Evolutionary conservation across 2,797 vertebrate genomes (phyloP).

Genomic region (Molothrus aeneus): DNA sequence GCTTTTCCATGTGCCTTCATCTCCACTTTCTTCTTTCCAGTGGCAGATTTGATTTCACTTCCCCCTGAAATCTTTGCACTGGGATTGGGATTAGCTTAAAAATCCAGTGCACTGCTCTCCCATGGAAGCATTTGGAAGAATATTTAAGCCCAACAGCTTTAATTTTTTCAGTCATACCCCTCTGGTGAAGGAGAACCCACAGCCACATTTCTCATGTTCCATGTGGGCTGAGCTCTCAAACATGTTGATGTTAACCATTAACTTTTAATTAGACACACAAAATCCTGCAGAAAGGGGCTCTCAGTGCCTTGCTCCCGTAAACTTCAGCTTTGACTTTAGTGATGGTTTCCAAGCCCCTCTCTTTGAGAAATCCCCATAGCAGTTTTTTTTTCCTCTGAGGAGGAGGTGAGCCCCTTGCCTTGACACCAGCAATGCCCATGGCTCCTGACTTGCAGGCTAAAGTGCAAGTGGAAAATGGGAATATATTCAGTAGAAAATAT

Average conservation of each 20-base stretch:
- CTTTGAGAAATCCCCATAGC: not conserved
- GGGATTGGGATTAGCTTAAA: not conserved
- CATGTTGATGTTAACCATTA: fast-evolving
- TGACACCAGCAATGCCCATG: fast-evolving
- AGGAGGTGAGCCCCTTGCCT: not conserved
- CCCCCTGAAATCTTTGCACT: not conserved
- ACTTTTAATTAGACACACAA: not conserved
- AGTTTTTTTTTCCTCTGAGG: not conserved
- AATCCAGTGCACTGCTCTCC: not conserved
- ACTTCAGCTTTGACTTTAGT: fast-evolving
- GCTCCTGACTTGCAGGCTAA: not conserved
- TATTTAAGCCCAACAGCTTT: not conserved
- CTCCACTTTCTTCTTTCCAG: not conserved
- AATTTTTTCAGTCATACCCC: not conserved
- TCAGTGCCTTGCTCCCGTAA: not conserved
- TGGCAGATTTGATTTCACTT: not conserved
- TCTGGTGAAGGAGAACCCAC: not conserved
- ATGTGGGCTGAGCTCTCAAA: not conserved
- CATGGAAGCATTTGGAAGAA: not conserved
- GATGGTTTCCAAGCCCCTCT: not conserved
- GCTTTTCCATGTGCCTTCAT: not conserved
- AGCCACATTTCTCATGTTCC: not conserved
- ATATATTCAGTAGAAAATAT: not conserved
- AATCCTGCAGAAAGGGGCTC: not conserved
- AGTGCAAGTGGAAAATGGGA: not conserved